Evolutionary conservation across 2,113 vertebrate genomes (phyloP).

Genomic region (Drymodes brunneopygia): DNA sequence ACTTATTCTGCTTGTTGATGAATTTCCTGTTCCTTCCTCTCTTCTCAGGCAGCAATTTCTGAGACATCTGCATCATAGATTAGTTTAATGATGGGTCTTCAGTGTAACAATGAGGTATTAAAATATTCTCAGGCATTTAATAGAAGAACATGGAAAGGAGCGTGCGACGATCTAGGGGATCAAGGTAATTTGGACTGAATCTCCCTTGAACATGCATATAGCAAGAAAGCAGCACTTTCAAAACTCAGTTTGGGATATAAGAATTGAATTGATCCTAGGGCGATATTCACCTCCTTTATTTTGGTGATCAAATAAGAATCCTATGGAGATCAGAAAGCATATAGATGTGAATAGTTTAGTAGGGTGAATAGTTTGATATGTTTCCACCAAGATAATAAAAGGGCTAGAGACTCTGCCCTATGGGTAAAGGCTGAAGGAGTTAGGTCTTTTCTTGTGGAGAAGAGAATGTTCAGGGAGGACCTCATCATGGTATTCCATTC

Average conservation of each 20-base stretch:
- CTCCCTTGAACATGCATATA: background rate
- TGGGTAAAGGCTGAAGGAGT: background rate
- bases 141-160: background rate
- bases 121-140: background rate
- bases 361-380: background rate
- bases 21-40: background rate
- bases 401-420: background rate
- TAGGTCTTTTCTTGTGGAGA: background rate
- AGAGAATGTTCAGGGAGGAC: background rate
- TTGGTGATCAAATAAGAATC: background rate
- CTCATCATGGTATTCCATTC: background rate
- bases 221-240: background rate
- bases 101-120: background rate
- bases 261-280: background rate
- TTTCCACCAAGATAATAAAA: background rate
- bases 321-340: background rate
- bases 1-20: background rate
- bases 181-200: background rate
- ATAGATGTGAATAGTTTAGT: background rate
- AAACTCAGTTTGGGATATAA: background rate
- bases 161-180: background rate
- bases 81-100: background rate
- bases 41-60: background rate
- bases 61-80: background rate
- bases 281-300: accelerated